Evolutionary conservation across 2,888 invertebrate species (phyloP), one percentile per base, ranked within the genome.

Genomic region (Podabrus alpinus): DNA sequence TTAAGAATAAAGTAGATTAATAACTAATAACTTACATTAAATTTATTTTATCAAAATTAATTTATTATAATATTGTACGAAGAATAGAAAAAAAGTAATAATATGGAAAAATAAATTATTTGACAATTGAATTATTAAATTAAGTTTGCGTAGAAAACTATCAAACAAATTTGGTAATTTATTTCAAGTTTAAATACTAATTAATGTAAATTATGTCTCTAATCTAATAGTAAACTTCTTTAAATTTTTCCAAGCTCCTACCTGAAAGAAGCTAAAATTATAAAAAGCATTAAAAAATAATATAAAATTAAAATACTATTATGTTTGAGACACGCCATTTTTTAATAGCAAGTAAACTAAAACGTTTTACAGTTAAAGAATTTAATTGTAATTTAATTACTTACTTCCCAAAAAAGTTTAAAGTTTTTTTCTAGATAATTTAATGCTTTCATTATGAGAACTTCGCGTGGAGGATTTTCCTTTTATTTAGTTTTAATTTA

Each of bases 381-480:
- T 74, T 74, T 71, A 74, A 74, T 74, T 64, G 71, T 66, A 71
- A 69, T 70, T 74, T 74, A 74, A 74, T 74, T 74, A 45, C 62
- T 71, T 71, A n/a, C 45, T 45, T 45, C 59, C 71, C 71, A 25
- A 74, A 70, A 71, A 74, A 74, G 74, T 66, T 29, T 66, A 29
- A 67, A 21, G 45, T n/a, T 45, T 73, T 73, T 73, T 73, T 73
- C 60, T 60, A 61, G 70, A 73, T 73, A 73, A 69, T 69, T 73
- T 69, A 66, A 69, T 15, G 67, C 64, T 11, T 73, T 66, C 59
- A 69, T 66, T 68, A 25, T 68, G 45, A 59, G 45, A 72, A 21
- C 61, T 67, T 45, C n/a, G n/a, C n/a, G 45, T 45, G n/a, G 5
- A n/a, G 45, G 45, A n/a, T 45, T 45, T 45, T 45, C 45, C 9